A percentile compares a stretch with the other conserved stretches of the same genome.
These are phyloP conservation scores for Liparis tanakae DNA, from an alignment of 2,797 vertebrate species.

Conservation along the genomic window DNA sequence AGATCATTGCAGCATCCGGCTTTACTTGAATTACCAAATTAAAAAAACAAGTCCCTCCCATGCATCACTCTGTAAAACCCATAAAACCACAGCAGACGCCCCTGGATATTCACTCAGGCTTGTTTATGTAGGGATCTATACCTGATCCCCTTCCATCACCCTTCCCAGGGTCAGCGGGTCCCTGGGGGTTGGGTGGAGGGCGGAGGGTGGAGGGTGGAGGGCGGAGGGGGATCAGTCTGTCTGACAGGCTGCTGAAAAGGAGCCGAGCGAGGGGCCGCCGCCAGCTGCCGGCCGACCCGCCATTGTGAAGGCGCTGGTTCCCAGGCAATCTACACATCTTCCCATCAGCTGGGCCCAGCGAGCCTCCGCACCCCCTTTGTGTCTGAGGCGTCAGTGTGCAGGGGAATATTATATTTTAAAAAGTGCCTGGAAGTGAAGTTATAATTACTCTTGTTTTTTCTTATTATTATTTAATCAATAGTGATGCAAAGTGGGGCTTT, in stretches of 20 bases:
- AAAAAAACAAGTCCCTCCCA: constrained; percentile 13
- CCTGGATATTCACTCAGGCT: constrained; percentile 39
- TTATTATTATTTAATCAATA: neutral
- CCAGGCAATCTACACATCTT: constrained; percentile 71
- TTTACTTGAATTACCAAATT: constrained; percentile 12
- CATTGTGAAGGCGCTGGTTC: constrained; percentile 78
- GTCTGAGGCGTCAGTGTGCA: constrained; percentile 50
- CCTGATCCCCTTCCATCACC: constrained; percentile 58
- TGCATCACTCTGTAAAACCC: constrained; percentile 7
- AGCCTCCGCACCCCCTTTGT: constrained; percentile 72
- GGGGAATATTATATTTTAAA: neutral
- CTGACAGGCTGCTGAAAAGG: constrained; percentile 76
- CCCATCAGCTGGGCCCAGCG: constrained; percentile 66
- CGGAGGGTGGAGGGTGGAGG: constrained; percentile 71
- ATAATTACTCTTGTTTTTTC: neutral
- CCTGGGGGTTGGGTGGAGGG: constrained; percentile 71
- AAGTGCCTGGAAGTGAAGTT: neutral
- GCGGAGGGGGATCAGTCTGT: constrained; percentile 74
- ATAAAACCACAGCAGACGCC: constrained; percentile 25
- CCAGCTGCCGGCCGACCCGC: constrained; percentile 77
- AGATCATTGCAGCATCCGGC: neutral
- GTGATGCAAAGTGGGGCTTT: neutral
- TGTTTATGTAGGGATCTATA: constrained; percentile 69
- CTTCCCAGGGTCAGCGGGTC: constrained; percentile 62
- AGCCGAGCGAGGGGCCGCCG: constrained; percentile 70